phyloP scores from a whole-genome alignment of 2,797 vertebrate species.

The Poecile montanus region DNA sequence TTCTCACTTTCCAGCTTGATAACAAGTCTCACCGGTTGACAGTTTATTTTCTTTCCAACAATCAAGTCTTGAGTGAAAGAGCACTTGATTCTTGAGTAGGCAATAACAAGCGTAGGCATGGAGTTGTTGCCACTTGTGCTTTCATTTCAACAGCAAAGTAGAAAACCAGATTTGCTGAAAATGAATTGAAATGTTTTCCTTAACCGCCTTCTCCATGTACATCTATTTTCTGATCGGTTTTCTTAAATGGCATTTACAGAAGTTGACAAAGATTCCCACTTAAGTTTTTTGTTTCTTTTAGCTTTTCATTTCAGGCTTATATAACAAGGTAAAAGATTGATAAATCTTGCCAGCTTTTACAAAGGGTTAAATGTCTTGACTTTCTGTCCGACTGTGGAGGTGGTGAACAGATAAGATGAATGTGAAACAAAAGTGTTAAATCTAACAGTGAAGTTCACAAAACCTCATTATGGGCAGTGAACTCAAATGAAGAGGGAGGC shows the following conservation, averaged over 20 bases:
- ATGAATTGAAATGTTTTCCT: conserved; percentile 54
- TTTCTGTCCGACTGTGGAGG: background rate
- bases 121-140: conserved; percentile 61
- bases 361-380: background rate
- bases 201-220: background rate
- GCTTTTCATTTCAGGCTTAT: background rate
- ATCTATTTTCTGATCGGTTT: conserved; percentile 29
- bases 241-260: conserved; percentile 35
- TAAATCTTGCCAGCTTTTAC: background rate
- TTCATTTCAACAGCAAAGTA: conserved; percentile 56
- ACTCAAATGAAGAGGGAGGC: background rate
- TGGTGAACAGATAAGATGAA: background rate
- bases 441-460: background rate
- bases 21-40: conserved; percentile 51
- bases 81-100: conserved; percentile 65
- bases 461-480: background rate
- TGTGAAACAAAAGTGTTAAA: background rate
- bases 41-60: conserved; percentile 66
- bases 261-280: conserved; percentile 40
- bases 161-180: conserved; percentile 61
- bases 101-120: conserved; percentile 65
- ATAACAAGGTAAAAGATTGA: background rate
- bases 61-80: conserved; percentile 61
- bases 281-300: background rate
- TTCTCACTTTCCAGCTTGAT: conserved; percentile 56